Percentiles rank a stretch among this genome's conserved stretches.
Evolutionary conservation across 2,888 invertebrate species (phyloP).

Genomic region (Oxytorus armatus): DNA sequence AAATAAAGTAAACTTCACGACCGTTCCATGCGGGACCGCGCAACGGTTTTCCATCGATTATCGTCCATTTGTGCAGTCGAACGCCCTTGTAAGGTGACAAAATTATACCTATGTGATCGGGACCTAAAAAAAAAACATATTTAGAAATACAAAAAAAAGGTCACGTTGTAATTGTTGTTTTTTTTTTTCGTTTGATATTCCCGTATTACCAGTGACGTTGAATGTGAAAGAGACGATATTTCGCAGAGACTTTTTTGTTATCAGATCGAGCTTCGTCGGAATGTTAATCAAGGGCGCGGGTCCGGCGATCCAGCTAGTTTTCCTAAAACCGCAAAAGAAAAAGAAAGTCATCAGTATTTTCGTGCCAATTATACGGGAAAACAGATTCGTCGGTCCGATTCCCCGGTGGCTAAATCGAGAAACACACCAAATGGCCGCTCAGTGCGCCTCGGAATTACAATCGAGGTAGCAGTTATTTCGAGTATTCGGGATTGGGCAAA

Average conservation of each 20-base stretch:
- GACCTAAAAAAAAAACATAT: slow-evolving; percentile 85
- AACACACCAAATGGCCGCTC: too few species aligned
- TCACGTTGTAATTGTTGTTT: too few species aligned
- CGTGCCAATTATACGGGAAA: too few species aligned
- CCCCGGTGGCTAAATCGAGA: too few species aligned
- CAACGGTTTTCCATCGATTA: slow-evolving; percentile 86
- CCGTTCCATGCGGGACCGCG: slow-evolving; percentile 86
- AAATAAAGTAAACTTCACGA: slow-evolving; percentile 88
- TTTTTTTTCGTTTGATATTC: slow-evolving; percentile 25
- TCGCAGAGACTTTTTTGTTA: slow-evolving; percentile 82
- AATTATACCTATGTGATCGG: slow-evolving; percentile 89
- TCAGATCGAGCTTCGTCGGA: slow-evolving; percentile 85
- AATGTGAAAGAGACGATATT: slow-evolving; percentile 85
- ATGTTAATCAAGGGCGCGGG: slow-evolving; percentile 85
- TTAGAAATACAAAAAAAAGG: too few species aligned
- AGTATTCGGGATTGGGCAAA: too few species aligned
- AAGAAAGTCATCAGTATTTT: too few species aligned
- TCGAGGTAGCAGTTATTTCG: too few species aligned
- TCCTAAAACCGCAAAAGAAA: slow-evolving; percentile 78
- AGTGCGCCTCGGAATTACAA: too few species aligned
- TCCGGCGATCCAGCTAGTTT: slow-evolving; percentile 87
- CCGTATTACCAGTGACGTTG: slow-evolving; percentile 86
- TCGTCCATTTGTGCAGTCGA: slow-evolving; percentile 86
- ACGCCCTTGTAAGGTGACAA: slow-evolving; percentile 87
- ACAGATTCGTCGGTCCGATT: too few species aligned